Evolutionary conservation across 2,797 vertebrate species (phyloP).

Genomic region (Hypotaenidia okinawae): DNA sequence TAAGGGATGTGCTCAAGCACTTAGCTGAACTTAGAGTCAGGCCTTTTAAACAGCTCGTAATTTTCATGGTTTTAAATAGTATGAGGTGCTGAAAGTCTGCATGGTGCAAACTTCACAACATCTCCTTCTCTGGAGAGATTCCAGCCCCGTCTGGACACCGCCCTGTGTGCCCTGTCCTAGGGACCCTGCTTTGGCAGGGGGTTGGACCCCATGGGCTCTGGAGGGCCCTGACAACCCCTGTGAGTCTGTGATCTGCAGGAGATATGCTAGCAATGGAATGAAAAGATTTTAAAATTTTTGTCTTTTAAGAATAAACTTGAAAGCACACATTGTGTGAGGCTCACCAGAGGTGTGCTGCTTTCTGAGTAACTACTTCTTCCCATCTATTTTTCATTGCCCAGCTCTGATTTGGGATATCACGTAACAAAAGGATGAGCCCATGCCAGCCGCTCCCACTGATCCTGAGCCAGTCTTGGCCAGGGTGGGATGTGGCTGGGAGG

Average conservation of each 20-base stretch:
- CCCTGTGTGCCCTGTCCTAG: too few species aligned
- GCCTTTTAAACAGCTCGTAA: not conserved
- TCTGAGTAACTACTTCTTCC: rapidly evolving
- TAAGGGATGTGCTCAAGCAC: rapidly evolving
- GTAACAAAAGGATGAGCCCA: rapidly evolving
- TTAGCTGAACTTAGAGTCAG: not conserved
- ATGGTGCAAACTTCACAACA: not conserved
- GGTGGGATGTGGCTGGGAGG: not conserved
- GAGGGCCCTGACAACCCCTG: too few species aligned
- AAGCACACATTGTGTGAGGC: rapidly evolving
- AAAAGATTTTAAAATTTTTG: not conserved
- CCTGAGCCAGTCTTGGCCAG: not conserved
- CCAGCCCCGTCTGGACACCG: too few species aligned
- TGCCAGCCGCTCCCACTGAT: not conserved
- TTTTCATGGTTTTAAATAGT: not conserved
- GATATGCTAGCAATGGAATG: rapidly evolving
- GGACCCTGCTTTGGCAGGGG: too few species aligned
- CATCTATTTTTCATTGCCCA: rapidly evolving
- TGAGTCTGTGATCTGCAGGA: not conserved
- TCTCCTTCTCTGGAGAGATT: too few species aligned
- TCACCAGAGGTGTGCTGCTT: rapidly evolving
- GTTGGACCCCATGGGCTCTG: too few species aligned
- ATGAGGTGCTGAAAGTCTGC: not conserved
- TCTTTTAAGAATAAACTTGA: not conserved
- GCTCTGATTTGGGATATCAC: rapidly evolving